Conservation (phyloP, 1,140 invertebrate species). For the Caerostris darwini region DNA sequence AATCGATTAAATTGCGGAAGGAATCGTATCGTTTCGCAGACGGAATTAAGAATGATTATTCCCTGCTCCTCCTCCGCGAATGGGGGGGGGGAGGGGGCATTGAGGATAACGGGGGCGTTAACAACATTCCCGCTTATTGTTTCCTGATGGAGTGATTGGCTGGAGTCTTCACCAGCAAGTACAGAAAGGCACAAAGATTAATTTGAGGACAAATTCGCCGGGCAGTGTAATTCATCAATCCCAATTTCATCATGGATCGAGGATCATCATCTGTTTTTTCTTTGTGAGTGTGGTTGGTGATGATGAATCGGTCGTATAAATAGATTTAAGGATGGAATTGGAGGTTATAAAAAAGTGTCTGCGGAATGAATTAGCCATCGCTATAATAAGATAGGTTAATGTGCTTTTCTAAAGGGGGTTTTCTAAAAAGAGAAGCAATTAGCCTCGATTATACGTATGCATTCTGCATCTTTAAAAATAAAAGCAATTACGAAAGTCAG, state of each 20-base stretch:
- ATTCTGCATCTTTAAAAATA: no score
- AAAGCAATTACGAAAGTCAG: no score
- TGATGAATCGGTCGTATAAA: no score
- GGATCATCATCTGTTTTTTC: no score
- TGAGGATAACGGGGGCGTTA: neutral
- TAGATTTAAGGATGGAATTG: no score
- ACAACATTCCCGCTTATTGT: slow-evolving; percentile 15
- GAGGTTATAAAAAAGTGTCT: no score
- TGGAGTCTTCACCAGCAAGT: neutral
- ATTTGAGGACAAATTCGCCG: neutral
- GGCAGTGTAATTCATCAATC: neutral
- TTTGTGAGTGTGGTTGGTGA: no score
- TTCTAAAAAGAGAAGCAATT: no score
- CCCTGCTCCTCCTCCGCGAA: neutral
- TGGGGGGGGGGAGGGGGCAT: neutral
- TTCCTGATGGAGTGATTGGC: slow-evolving; percentile 1
- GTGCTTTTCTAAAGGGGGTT: no score
- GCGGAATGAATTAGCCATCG: no score
- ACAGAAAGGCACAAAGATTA: neutral
- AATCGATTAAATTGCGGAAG: slow-evolving; percentile 58
- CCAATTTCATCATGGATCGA: neutral
- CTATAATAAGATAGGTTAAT: no score
- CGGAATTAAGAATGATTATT: slow-evolving; percentile 43
- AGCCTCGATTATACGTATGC: no score
- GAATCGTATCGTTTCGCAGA: slow-evolving; percentile 33